Evolutionary conservation across 2,113 vertebrate species (phyloP), one percentile per base, ranked within the genome.

Genomic region (Macroglossus sobrinus): DNA sequence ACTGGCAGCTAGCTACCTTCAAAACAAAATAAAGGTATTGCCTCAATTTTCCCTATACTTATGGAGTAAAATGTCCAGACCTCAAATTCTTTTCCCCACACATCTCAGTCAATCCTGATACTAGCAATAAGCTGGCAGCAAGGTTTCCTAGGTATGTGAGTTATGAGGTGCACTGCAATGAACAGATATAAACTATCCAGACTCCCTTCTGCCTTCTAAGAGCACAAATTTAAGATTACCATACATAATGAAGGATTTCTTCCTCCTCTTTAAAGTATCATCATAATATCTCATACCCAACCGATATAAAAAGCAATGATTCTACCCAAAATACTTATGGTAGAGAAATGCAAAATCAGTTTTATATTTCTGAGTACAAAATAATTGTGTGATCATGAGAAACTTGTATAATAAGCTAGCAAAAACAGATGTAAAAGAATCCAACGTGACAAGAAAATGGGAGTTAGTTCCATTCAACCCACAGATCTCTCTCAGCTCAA

Each of bases 361-460:
- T 92, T 82, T 61, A 66, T 75, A 94, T 82, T 93, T 75, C 57
- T 53, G 28, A 82, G 28, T 57, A 80, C 72, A 79, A 96, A 95
- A 91, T 11, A 72, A 66, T 13, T 84, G 10, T 79, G 40, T 76
- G 69, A 91, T 43, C 68, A 64, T 91, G 96, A 76, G 43, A 90
- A 97, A 78, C 24, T 33, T 69, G 14, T 11, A 78, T 0, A 24
- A 71, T 93, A 84, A 96, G 94, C 22, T 30, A 91, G 86, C 71
- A 82, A 96, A 95, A 88, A 45, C 43, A 88, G 24, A 94, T 68
- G 59, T 59, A 68, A 68, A 88, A 85, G 47, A 95, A 76, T 16
- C 55, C 24, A 61, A 93, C 16, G 9, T 21, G 72, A 85, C 30
- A 91, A 59, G 30, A 94, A 63, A 89, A 64, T 75, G n/a, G 21